Conservation (phyloP, 2,113 vertebrate species). For the Elaphurus davidianus region DNA sequence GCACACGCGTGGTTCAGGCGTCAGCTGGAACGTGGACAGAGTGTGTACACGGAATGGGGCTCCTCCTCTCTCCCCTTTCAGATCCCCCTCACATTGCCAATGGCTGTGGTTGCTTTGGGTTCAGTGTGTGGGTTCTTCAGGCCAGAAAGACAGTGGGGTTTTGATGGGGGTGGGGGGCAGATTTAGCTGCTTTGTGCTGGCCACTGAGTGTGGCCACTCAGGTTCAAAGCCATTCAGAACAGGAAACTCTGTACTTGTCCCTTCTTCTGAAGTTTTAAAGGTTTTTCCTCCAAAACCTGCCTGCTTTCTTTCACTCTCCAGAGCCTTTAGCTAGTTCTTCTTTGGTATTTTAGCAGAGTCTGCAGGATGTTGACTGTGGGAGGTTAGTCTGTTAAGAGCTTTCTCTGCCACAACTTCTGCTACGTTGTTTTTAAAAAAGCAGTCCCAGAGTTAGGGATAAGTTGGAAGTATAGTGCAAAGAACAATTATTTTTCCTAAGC, state of each 20-base stretch:
- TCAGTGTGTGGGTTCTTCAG: neutral
- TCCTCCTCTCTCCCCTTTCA: neutral
- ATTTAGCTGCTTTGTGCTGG: neutral
- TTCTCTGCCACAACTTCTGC: neutral
- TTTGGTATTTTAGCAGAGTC: neutral
- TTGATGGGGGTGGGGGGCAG: neutral
- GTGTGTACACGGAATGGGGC: no score
- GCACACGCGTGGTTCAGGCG: fast-evolving
- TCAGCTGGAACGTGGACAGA: neutral
- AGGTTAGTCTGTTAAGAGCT: neutral
- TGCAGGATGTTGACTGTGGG: neutral
- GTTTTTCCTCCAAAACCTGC: neutral
- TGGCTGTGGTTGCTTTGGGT: neutral
- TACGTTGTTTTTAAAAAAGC: neutral
- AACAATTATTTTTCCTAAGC: neutral
- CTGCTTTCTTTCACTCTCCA: neutral
- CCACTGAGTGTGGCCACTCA: neutral
- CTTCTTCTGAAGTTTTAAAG: neutral
- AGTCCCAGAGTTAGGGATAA: neutral
- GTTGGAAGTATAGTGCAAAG: neutral
- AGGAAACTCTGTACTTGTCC: neutral
- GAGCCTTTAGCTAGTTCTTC: no score
- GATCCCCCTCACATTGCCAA: neutral
- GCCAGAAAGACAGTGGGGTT: neutral
- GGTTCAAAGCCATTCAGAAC: neutral